Conservation (phyloP, 1,140 invertebrate genomes). For the Bathynomus jamesi region DNA sequence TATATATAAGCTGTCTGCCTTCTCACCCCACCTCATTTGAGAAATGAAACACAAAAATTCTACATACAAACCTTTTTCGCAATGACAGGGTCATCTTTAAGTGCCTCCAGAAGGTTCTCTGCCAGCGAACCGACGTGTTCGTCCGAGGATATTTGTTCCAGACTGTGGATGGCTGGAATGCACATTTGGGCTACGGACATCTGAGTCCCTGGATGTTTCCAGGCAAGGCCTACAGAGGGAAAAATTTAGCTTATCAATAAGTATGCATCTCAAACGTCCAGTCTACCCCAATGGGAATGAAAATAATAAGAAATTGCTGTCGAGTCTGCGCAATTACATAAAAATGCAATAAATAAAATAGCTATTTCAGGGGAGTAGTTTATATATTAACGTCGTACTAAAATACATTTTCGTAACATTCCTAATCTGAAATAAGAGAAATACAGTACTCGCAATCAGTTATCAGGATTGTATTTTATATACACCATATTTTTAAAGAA, state of each 20-base stretch:
- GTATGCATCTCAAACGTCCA: not conserved
- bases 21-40: too few relatives aligned
- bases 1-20: too few relatives aligned
- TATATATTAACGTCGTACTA: too few relatives aligned
- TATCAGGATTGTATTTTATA: too few relatives aligned
- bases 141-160: conserved; percentile 95
- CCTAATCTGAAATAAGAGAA: too few relatives aligned
- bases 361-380: too few relatives aligned
- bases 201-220: conserved; percentile 83
- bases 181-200: conserved; percentile 64
- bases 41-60: too few relatives aligned
- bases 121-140: conserved; percentile 93
- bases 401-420: too few relatives aligned
- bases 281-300: not conserved
- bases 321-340: too few relatives aligned
- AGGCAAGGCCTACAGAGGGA: conserved; percentile 60
- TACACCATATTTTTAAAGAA: too few relatives aligned
- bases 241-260: not conserved
- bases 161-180: conserved; percentile 85
- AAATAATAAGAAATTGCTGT: not conserved
- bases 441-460: too few relatives aligned
- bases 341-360: too few relatives aligned
- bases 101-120: conserved; percentile 82
- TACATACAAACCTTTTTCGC: conserved; percentile 44
- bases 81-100: conserved; percentile 66